Conservation (phyloP, 2,888 invertebrate genomes). For the Melanchra persicariae region DNA sequence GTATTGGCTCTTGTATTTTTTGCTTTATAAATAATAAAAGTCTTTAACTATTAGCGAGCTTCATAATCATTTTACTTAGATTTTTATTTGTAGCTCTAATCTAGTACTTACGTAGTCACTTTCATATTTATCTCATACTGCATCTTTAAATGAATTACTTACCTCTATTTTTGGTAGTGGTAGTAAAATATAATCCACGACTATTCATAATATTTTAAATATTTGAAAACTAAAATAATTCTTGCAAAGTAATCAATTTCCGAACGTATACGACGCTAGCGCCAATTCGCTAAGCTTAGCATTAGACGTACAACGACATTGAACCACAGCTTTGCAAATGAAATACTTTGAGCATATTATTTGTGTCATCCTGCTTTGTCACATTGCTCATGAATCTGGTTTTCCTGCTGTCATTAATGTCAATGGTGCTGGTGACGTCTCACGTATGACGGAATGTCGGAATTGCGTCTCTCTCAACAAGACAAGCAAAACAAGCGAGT, state of each 20-base stretch:
- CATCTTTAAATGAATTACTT: not conserved
- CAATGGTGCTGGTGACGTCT: conserved; percentile 14
- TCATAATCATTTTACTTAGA: not conserved
- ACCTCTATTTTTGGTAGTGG: not conserved
- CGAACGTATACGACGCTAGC: conserved; percentile 35
- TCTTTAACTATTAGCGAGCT: no score
- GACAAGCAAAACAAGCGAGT: conserved; percentile 49
- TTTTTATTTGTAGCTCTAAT: not conserved
- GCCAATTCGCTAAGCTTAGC: conserved; percentile 4
- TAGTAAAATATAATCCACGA: no score
- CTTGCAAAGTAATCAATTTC: conserved; percentile 13
- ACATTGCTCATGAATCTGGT: not conserved
- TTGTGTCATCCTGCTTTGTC: conserved; percentile 8
- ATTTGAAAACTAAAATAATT: not conserved
- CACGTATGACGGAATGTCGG: conserved; percentile 1
- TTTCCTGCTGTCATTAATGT: conserved; percentile 36
- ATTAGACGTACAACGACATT: no score
- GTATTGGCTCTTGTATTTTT: no score
- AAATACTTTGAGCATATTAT: conserved; percentile 22
- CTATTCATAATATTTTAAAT: no score
- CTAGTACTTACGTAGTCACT: not conserved
- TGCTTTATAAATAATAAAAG: no score
- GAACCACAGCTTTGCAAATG: no score
- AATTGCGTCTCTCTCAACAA: conserved; percentile 32
- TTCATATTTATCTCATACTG: not conserved